Percentiles rank a stretch among this genome's conserved stretches.
These are phyloP conservation scores for Rhinella marina DNA, from an alignment of 2,797 vertebrate species.

Conservation along the genomic window DNA sequence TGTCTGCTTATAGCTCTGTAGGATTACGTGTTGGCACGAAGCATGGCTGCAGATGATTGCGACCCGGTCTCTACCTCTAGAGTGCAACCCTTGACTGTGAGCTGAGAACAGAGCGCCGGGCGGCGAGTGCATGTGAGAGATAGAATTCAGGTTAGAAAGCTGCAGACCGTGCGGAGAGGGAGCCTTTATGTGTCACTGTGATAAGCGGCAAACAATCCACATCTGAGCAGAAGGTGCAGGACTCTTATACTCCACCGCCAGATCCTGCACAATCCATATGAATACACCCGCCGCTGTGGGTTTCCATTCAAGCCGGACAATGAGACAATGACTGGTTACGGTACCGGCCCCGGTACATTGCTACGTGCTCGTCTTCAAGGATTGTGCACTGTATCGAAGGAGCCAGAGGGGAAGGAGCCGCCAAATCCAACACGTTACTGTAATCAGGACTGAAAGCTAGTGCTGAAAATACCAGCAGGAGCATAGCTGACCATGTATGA, in stretches of 20 bases:
- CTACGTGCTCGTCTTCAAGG: background rate
- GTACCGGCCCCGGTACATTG: background rate
- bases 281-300: background rate
- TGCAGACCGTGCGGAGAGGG: background rate
- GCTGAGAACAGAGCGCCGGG: background rate
- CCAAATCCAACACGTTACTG: background rate
- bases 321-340: background rate
- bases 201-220: constrained; percentile 17
- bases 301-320: background rate
- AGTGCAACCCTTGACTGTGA: background rate
- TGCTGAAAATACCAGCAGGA: background rate
- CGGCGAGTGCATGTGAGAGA: background rate
- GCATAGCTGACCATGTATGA: background rate
- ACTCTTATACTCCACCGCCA: background rate
- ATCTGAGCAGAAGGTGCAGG: background rate
- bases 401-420: background rate
- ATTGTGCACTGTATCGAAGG: background rate
- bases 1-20: background rate
- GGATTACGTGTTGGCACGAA: background rate
- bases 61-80: background rate
- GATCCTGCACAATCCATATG: background rate
- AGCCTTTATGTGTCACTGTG: background rate
- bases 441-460: background rate
- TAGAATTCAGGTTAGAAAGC: background rate
- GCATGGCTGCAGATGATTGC: background rate